Conservation (phyloP, 2,797 vertebrate genomes). For the Syngnathus acus region DNA sequence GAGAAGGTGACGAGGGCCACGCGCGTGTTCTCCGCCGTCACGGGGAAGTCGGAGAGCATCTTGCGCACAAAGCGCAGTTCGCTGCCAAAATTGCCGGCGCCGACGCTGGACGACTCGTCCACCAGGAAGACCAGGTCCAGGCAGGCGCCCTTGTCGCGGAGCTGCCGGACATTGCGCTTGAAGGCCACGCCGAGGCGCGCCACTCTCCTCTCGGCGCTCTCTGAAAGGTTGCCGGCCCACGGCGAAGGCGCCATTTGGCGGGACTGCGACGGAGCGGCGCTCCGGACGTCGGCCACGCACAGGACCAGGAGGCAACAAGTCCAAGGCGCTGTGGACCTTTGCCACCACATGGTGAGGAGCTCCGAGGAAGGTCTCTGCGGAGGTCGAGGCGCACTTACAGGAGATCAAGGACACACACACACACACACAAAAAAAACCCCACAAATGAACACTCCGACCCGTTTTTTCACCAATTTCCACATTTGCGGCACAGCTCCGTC, state of each 20-base stretch:
- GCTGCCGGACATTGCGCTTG: conserved; percentile 81
- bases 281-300: conserved; percentile 49
- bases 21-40: conserved; percentile 84
- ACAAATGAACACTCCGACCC: no score
- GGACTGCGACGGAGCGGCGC: conserved; percentile 25
- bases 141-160: conserved; percentile 79
- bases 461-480: not conserved
- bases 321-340: conserved; percentile 37
- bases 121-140: conserved; percentile 93
- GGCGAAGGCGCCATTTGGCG: conserved; percentile 45
- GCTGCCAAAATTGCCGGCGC: conserved; percentile 85
- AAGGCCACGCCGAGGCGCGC: conserved; percentile 85
- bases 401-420: not conserved
- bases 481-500: no score
- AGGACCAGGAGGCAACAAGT: conserved; percentile 48
- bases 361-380: conserved; percentile 10
- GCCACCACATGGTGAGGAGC: conserved; percentile 44
- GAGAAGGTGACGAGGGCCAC: conserved; percentile 94
- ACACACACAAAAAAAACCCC: not conserved
- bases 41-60: conserved; percentile 94
- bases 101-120: conserved; percentile 97
- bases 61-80: conserved; percentile 92
- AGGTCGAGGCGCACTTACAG: not conserved
- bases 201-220: conserved; percentile 79
- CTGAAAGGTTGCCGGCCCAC: conserved; percentile 56